phyloP scores from a whole-genome alignment of 2,797 vertebrate species.

The Neosalanx taihuensis region DNA sequence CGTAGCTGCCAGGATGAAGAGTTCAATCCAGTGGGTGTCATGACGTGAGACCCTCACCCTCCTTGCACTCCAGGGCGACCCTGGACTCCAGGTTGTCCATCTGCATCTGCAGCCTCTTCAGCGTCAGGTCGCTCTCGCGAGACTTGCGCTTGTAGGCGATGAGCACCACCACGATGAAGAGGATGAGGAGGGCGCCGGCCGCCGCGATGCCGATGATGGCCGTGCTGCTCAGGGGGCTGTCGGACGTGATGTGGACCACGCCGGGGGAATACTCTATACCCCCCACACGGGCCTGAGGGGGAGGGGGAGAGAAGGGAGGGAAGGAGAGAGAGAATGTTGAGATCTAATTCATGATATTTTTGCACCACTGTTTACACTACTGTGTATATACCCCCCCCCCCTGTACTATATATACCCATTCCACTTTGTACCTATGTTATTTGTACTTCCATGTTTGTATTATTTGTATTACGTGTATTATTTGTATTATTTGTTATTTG shows the following conservation, averaged over 20 bases:
- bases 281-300: conserved; percentile 87
- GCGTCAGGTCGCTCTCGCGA: conserved; percentile 92
- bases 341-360: too few relatives aligned
- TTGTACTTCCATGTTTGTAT: too few relatives aligned
- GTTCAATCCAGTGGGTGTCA: not conserved
- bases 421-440: too few relatives aligned
- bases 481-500: too few relatives aligned
- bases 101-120: conserved; percentile 98
- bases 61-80: conserved; percentile 97
- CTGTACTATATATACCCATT: too few relatives aligned
- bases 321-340: not conserved
- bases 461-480: too few relatives aligned
- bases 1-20: too few relatives aligned
- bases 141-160: conserved; percentile 98
- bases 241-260: conserved; percentile 92
- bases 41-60: conserved; percentile 73
- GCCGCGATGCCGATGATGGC: conserved; percentile 93
- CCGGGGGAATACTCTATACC: conserved; percentile 96
- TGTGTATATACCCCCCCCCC: too few relatives aligned
- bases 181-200: conserved; percentile 91
- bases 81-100: conserved; percentile 99
- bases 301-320: not conserved
- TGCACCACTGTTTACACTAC: too few relatives aligned
- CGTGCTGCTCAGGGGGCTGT: conserved; percentile 94
- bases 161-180: conserved; percentile 94